These are phyloP conservation scores for Drosophila teissieri DNA, from an alignment of 1,140 invertebrate genomes.

Conservation along the genomic window DNA sequence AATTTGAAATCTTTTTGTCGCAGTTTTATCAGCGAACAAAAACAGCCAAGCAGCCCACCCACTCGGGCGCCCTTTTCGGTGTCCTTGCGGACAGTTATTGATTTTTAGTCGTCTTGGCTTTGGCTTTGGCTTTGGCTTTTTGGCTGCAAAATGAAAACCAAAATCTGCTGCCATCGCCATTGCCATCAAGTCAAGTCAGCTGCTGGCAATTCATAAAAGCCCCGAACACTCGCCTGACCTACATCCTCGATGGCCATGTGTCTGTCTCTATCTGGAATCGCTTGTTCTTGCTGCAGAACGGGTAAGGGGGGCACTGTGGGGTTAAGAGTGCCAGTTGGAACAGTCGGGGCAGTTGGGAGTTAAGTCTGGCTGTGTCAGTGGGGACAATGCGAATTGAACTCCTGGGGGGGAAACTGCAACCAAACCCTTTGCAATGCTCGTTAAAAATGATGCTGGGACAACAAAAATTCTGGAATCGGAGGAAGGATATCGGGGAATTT, in stretches of 20 bases:
- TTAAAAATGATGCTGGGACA: conserved; percentile 1
- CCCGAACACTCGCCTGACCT: conserved; percentile 65
- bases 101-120: conserved; percentile 60
- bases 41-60: background rate
- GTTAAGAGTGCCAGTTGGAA: conserved; percentile 8
- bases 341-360: conserved; percentile 2
- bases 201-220: conserved; percentile 77
- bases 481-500: background rate
- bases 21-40: conserved; percentile 66
- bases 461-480: background rate
- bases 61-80: conserved; percentile 26
- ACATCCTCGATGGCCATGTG: conserved; percentile 55
- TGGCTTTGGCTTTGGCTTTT: conserved; percentile 49
- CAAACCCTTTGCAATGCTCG: conserved; percentile 13
- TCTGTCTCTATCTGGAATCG: conserved; percentile 45
- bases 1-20: conserved; percentile 76
- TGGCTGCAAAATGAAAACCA: conserved; percentile 72
- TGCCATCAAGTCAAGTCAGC: conserved; percentile 61
- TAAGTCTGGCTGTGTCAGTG: conserved; percentile 39
- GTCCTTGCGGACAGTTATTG: conserved; percentile 78
- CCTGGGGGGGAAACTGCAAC: background rate
- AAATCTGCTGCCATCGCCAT: conserved; percentile 54
- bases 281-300: conserved; percentile 10
- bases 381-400: conserved; percentile 16
- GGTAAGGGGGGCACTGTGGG: background rate